Evolutionary conservation across 1,140 invertebrate genomes (phyloP), one percentile per base, ranked within the genome.

Genomic region (Monochamus saltuarius): DNA sequence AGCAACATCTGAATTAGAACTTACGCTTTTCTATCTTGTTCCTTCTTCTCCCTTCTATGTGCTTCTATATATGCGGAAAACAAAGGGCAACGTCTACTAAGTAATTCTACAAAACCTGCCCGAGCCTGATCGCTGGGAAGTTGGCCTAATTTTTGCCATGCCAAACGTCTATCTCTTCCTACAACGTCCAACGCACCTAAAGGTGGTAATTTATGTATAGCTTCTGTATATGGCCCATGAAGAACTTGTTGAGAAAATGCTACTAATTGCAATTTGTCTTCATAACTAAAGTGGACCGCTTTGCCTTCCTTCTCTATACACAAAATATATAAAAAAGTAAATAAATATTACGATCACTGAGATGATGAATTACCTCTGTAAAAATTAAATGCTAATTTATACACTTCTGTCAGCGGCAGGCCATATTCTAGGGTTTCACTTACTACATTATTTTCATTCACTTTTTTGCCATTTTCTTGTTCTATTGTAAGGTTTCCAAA

Each of bases 161-260:
- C 94, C 72, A 94, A 81, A 70, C 93, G 85, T 59, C 95, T 82
- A 75, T 98, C 95, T 75, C 87, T 88, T 0, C 96, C 96, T 68
- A 98, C 95, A 6, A 98, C 92, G 81, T 98, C 95, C 16, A 98
- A 79, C 1, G 97, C 92, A 37, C 96, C 96, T 36, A 97, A 78
- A 36, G 93, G 91, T 37, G 91, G 87, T 8, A 88, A 85, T 61
- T 88, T 89, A 59, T 88, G 83, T 4, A 78, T 59, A 34, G 77
- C 85, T 38, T 84, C 77, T 65, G 86, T 81, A 70, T 89, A 94
- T 61, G 92, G 89, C 6, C 96, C 96, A 80, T 95, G 87, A 7
- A 83, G 83, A 6, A 91, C 90, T 84, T 98, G 95, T 73, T 96
- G 92, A 7, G 90, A 94, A 68, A 92, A 91, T 1, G 95, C 95